Percentiles rank a stretch among this genome's conserved stretches.
Evolutionary conservation across 1,140 invertebrate genomes (phyloP).

Genomic region (Anastrepha obliqua): DNA sequence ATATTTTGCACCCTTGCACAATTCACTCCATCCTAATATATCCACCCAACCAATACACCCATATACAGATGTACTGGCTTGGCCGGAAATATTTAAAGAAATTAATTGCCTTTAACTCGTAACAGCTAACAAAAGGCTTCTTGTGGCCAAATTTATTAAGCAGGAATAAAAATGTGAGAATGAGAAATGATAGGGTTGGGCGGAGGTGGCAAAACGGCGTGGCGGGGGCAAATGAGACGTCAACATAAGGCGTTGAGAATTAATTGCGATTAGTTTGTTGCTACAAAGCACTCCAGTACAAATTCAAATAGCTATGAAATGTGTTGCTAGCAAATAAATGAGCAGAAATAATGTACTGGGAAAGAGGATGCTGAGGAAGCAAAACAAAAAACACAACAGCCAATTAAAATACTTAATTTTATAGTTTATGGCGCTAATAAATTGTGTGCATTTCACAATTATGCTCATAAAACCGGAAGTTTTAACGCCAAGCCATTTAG

Average conservation of each 20-base stretch:
- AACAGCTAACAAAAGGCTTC: background rate
- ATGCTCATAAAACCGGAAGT: background rate
- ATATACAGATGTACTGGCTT: too few species aligned
- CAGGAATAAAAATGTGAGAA: background rate
- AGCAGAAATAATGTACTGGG: too few species aligned
- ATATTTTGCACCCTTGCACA: too few species aligned
- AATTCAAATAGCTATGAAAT: too few species aligned
- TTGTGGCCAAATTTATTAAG: conserved; percentile 14
- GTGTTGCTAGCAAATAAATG: too few species aligned
- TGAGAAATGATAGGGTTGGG: background rate
- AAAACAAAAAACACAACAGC: background rate
- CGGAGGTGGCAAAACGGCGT: background rate
- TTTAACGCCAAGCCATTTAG: background rate
- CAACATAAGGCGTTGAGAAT: background rate
- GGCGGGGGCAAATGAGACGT: background rate
- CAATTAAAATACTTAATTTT: conserved; percentile 2
- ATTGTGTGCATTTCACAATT: background rate
- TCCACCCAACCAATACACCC: too few species aligned
- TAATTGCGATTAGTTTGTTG: background rate
- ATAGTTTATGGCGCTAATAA: conserved; percentile 28
- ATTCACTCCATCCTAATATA: too few species aligned
- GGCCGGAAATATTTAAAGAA: background rate
- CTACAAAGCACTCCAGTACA: too few species aligned
- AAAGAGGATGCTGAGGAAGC: too few species aligned
- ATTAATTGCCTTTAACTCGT: background rate